Evolutionary conservation across 2,888 invertebrate species (phyloP).

Genomic region (Bellardia bayeri): DNA sequence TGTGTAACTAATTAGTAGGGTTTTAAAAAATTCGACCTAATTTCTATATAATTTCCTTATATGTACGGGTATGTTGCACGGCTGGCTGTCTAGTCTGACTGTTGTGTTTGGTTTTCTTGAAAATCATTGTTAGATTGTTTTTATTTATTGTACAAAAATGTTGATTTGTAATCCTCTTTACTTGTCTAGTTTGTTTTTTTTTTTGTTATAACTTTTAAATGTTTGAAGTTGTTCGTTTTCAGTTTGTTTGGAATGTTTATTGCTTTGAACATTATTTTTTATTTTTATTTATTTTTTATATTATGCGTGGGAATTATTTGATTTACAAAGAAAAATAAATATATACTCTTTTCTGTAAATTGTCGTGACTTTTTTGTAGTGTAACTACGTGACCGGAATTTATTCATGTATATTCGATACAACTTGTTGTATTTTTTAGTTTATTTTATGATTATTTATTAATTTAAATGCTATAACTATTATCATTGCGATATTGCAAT

Average conservation of each 20-base stretch:
- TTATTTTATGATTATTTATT: slow-evolving; percentile 36
- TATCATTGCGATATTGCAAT: slow-evolving; percentile 23
- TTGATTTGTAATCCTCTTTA: slow-evolving; percentile 28
- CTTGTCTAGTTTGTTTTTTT: slow-evolving; percentile 17
- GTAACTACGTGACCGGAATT: slow-evolving; percentile 62
- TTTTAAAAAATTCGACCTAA: slow-evolving; percentile 21
- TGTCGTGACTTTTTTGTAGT: slow-evolving; percentile 58
- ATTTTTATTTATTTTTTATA: slow-evolving; percentile 26
- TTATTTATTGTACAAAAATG: slow-evolving; percentile 32
- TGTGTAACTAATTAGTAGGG: slow-evolving; percentile 11
- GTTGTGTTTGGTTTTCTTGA: slow-evolving; percentile 21
- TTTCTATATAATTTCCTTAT: slow-evolving; percentile 25
- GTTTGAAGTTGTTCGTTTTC: slow-evolving; percentile 41
- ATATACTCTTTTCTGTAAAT: slow-evolving; percentile 44
- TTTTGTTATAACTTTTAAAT: slow-evolving; percentile 31
- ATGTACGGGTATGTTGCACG: neutral
- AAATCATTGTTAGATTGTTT: slow-evolving; percentile 34
- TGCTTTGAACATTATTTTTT: slow-evolving; percentile 38
- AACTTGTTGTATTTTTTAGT: slow-evolving; percentile 9
- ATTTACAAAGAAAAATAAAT: slow-evolving; percentile 49
- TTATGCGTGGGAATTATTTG: slow-evolving; percentile 70
- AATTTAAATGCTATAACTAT: slow-evolving; percentile 21
- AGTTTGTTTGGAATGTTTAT: slow-evolving; percentile 47
- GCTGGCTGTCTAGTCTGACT: neutral
- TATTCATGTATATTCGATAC: slow-evolving; percentile 49